These are phyloP conservation scores for Tigriopus japonicus DNA, from an alignment of 1,140 invertebrate genomes.

Conservation along the genomic window DNA sequence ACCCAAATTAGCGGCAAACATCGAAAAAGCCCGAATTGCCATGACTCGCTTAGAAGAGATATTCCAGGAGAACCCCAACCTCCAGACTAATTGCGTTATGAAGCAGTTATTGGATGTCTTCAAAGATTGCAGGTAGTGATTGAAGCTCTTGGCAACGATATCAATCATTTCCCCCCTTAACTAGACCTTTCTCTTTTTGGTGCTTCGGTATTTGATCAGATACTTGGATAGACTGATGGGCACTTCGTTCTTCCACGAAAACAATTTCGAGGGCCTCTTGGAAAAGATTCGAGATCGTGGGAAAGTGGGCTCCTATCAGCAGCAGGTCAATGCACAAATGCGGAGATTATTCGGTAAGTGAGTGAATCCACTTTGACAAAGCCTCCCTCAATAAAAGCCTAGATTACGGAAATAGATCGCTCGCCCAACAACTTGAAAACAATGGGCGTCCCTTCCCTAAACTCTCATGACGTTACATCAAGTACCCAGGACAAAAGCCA, in stretches of 20 bases:
- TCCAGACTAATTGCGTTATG: constrained; percentile 53
- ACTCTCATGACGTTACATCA: background rate
- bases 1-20: constrained; percentile 45
- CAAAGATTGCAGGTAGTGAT: constrained; percentile 50
- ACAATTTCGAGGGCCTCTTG: constrained; percentile 45
- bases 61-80: constrained; percentile 42
- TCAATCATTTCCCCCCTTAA: no score
- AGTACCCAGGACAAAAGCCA: background rate
- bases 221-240: constrained; percentile 56
- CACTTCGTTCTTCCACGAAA: constrained; percentile 62
- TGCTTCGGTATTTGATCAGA: no score
- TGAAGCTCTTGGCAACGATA: no score
- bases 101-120: constrained; percentile 56
- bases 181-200: no score
- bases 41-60: constrained; percentile 52
- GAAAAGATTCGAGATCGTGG: constrained; percentile 30
- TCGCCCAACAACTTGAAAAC: background rate
- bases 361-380: no score
- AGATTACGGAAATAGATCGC: no score
- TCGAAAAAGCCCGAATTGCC: constrained; percentile 48
- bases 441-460: background rate
- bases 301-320: constrained; percentile 23
- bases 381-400: no score
- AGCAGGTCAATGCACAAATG: constrained; percentile 30
- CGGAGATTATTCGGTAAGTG: background rate